phyloP scores from a whole-genome alignment of 2,797 vertebrate genomes.

The Oreochromis grahami region DNA sequence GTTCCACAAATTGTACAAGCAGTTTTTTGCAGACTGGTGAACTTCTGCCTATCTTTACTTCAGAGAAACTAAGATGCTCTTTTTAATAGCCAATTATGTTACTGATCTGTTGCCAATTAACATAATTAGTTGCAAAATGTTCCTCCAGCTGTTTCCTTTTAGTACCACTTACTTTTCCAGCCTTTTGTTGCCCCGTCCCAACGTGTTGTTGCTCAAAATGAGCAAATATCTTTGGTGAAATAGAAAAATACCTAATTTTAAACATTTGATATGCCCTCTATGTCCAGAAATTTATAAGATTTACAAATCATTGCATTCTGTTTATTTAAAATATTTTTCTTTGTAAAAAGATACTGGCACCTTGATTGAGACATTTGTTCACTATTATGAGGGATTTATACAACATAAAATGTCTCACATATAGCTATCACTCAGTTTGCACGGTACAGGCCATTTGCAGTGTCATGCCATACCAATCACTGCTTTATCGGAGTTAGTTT shows the following conservation, averaged over 20 bases:
- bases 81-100: neutral
- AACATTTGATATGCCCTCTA: neutral
- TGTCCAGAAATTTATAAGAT: neutral
- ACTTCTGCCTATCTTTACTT: neutral
- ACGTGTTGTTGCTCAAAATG: neutral
- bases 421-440: neutral
- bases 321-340: rapidly evolving
- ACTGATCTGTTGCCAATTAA: neutral
- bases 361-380: neutral
- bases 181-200: rapidly evolving
- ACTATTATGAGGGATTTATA: neutral
- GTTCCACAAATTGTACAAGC: neutral
- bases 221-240: rapidly evolving
- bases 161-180: neutral
- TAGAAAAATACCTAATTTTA: neutral
- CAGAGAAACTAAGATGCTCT: neutral
- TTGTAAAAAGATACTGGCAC: neutral
- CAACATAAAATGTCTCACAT: neutral
- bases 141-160: neutral
- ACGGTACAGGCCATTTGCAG: neutral
- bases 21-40: neutral
- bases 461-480: rapidly evolving
- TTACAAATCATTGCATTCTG: neutral
- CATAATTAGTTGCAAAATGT: neutral
- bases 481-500: rapidly evolving